Conservation (phyloP, 2,888 invertebrate genomes). For the Plebejus argus region DNA sequence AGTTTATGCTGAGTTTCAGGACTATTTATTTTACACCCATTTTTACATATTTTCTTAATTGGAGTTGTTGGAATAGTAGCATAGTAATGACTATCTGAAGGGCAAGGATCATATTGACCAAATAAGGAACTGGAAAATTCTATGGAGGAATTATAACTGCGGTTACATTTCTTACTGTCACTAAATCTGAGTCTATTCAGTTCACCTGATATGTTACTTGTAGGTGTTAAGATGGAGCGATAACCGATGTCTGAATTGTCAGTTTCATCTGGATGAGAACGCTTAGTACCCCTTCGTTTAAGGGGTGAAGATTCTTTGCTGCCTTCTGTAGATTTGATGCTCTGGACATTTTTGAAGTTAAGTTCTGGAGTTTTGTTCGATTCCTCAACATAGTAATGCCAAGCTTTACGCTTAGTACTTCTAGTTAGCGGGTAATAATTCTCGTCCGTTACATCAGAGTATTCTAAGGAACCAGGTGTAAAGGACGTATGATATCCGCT, state of each 20-base stretch:
- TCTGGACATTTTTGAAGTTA: conserved; percentile 20
- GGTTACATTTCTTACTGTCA: conserved; percentile 53
- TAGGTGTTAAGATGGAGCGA: conserved; percentile 61
- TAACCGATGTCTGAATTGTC: conserved; percentile 49
- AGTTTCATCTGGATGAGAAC: conserved; percentile 56
- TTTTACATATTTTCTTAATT: conserved; percentile 59
- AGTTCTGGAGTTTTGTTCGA: conserved; percentile 17
- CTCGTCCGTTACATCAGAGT: conserved; percentile 58
- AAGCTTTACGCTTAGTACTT: conserved; percentile 23
- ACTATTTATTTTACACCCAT: conserved; percentile 58
- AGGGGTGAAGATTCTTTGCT: conserved; percentile 56
- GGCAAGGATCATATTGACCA: conserved; percentile 29
- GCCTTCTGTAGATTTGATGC: conserved; percentile 42
- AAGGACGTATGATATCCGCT: conserved; percentile 73
- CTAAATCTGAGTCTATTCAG: conserved; percentile 65
- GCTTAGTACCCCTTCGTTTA: conserved; percentile 60
- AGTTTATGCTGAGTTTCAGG: conserved; percentile 57
- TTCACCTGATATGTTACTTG: conserved; percentile 67
- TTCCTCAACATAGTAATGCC: conserved; percentile 23
- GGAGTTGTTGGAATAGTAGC: conserved; percentile 66
- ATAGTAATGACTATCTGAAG: conserved; percentile 37
- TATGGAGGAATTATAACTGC: conserved; percentile 42
- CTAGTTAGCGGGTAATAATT: conserved; percentile 41
- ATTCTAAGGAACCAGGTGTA: conserved; percentile 66
- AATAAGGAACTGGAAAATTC: conserved; percentile 34